These are phyloP conservation scores for Serinus canaria DNA, from an alignment of 2,113 vertebrate species.

Conservation along the genomic window DNA sequence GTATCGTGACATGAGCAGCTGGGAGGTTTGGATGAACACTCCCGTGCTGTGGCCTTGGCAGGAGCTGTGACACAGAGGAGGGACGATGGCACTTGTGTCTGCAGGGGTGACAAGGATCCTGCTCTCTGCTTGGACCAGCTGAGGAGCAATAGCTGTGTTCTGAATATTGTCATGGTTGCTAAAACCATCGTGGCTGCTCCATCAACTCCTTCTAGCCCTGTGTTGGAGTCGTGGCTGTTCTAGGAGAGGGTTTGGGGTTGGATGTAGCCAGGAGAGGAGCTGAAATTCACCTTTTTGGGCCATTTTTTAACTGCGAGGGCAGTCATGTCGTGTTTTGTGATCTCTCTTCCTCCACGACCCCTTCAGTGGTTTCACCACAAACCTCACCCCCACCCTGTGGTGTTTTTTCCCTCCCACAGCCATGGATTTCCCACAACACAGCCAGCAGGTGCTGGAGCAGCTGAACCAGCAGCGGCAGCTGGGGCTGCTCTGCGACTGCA, in stretches of 20 bases:
- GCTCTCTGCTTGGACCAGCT: fast-evolving
- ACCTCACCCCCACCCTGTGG: fast-evolving
- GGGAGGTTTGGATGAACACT: background rate
- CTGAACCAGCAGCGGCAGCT: conserved; percentile 92
- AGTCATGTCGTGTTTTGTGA: fast-evolving
- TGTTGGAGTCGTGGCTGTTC: fast-evolving
- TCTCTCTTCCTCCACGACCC: background rate
- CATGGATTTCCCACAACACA: conserved; percentile 98
- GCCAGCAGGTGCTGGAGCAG: conserved; percentile 90
- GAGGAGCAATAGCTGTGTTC: background rate
- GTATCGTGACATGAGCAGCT: fast-evolving
- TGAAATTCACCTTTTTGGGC: background rate
- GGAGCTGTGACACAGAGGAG: background rate
- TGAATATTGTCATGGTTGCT: background rate
- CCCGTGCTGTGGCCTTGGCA: fast-evolving
- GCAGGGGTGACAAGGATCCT: background rate
- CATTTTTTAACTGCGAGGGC: fast-evolving
- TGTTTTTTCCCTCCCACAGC: background rate
- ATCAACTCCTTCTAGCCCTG: background rate
- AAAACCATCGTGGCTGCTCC: fast-evolving
- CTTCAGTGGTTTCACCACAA: background rate
- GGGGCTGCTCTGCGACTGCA: conserved; percentile 95
- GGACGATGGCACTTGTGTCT: fast-evolving
- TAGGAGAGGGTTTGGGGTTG: background rate
- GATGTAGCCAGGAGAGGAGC: background rate